A percentile compares a stretch with the other conserved stretches of the same genome.
phyloP scores from a whole-genome alignment of 2,113 vertebrate species.

The Hippocampus comes region DNA sequence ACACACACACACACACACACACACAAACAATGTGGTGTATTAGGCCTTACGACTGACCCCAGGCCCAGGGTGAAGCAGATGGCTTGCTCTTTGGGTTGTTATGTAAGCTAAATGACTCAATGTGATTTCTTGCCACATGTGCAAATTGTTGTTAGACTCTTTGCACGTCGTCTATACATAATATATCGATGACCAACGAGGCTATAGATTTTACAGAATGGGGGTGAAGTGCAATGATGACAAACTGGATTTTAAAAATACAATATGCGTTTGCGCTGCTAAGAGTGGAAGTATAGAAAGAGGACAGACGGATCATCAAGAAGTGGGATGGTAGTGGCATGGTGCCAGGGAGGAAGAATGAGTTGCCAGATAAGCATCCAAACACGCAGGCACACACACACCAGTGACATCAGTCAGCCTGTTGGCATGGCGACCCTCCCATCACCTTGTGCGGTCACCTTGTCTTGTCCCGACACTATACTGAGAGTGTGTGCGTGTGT shows the following conservation, averaged over 20 bases:
- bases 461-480: not conserved
- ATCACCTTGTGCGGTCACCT: not conserved
- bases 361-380: slow-evolving; percentile 33
- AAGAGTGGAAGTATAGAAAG: slow-evolving; percentile 1
- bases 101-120: slow-evolving; percentile 47
- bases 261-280: not conserved
- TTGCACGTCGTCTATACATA: not conserved
- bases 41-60: slow-evolving; percentile 43
- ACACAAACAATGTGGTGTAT: slow-evolving; percentile 50
- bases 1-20: slow-evolving; percentile 7
- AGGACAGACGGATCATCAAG: slow-evolving; percentile 15
- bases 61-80: slow-evolving; percentile 59
- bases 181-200: not conserved
- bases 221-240: not conserved
- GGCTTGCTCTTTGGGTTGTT: slow-evolving; percentile 56
- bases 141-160: not conserved
- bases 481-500: not conserved
- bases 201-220: not conserved
- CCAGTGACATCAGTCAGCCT: not conserved
- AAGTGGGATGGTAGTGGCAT: slow-evolving; percentile 32
- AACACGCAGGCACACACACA: slow-evolving; percentile 1
- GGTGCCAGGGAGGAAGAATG: slow-evolving; percentile 37
- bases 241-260: not conserved
- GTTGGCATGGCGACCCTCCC: not conserved
- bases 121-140: not conserved